Base-by-base conservation (phyloP, 2,113 vertebrate genomes). In the Nanger granti region DNA sequence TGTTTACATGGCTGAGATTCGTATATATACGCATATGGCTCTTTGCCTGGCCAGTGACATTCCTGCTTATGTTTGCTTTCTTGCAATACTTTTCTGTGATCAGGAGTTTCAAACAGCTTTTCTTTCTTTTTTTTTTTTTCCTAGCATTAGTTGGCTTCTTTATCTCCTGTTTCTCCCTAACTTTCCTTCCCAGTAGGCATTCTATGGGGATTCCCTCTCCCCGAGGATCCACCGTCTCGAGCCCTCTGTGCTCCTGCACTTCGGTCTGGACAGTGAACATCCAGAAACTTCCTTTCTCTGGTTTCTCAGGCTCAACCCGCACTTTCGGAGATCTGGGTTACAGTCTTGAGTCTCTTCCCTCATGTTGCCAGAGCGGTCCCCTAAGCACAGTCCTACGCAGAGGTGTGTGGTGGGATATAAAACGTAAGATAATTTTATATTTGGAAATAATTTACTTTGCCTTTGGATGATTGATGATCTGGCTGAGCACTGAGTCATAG, bases 91-190 rank as follows among this genome's bases (percentile, higher is more conserved):
- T 73, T 93, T 29, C 54, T 86, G 44, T 87, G 29, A 76, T 76
- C 29, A 91, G 76, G 20, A n/a, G 82, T 95, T 93, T 82, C 93
- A 95, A 54, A 44, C 7, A 34, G 29, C 9, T 82, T 87, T 82
- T 47, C 47, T 91, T 62, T 44, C 37, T 62, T 24, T 47, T 44
- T 85, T 31, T 44, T 85, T 31, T 59, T 18, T 64, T 64, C 1
- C 31, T 82, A 69, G 54, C 24, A 29, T 59, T 49, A 9, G 95
- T 94, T 76, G n/a, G 90, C 60, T 87, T 95, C n/a, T 34, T 28
- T 47, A 29, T 80, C 44, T 37, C 94, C 69, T 96, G 0, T 62
- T 91, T 84, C 1, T 60, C 41, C 31, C 28, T 17, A 31, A 91
- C 49, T 73, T 80, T 90, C 80, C 84, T 91, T 85, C 13, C 24